phyloP scores from a whole-genome alignment of 1,140 invertebrate genomes.

The Drosophila persimilis region DNA sequence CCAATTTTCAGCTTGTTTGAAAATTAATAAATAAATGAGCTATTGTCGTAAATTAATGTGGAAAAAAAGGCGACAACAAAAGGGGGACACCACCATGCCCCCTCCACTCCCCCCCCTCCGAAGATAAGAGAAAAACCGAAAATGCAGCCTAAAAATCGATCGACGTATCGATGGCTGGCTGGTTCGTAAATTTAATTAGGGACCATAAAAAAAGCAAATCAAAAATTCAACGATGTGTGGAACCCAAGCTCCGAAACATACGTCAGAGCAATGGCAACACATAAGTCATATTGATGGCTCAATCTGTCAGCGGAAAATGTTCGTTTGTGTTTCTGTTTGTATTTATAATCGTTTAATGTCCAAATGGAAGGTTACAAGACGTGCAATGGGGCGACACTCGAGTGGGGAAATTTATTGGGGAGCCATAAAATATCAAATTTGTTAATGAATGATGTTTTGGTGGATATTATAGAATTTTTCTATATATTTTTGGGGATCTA shows the following conservation, averaged over 20 bases:
- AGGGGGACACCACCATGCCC: too few relatives aligned
- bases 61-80: slow-evolving; percentile 37
- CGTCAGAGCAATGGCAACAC: slow-evolving; percentile 15
- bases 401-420: too few relatives aligned
- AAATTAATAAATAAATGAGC: slow-evolving; percentile 63
- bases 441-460: too few relatives aligned
- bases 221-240: slow-evolving; percentile 1
- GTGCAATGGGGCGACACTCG: too few relatives aligned
- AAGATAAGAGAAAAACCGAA: slow-evolving; percentile 18
- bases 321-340: too few relatives aligned
- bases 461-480: too few relatives aligned
- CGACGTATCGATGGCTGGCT: too few relatives aligned
- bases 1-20: slow-evolving; percentile 63
- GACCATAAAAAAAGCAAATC: slow-evolving; percentile 11
- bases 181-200: neutral
- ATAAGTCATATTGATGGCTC: slow-evolving; percentile 29
- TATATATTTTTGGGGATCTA: too few relatives aligned
- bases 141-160: slow-evolving; percentile 11
- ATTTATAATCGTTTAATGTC: too few relatives aligned
- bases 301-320: too few relatives aligned
- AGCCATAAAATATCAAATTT: too few relatives aligned
- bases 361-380: too few relatives aligned
- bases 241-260: slow-evolving; percentile 18
- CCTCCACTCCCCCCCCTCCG: neutral
- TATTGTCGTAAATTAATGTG: slow-evolving; percentile 58